These are phyloP conservation scores for Chloroceryle aenea DNA, from an alignment of 2,113 vertebrate genomes.

Conservation along the genomic window DNA sequence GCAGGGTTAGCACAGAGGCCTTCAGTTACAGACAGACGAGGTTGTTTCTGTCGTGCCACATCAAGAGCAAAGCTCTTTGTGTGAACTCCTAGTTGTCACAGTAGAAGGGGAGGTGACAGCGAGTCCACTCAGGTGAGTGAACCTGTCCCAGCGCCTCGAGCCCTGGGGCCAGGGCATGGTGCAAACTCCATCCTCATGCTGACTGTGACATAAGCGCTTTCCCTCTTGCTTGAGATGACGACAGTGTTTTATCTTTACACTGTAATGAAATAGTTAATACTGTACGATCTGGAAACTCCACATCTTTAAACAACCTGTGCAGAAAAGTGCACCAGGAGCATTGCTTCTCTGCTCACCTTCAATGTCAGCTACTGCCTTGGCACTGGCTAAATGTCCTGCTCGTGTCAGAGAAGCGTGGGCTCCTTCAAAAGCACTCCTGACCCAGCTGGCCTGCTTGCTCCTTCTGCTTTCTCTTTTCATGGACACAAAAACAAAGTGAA, in stretches of 20 bases:
- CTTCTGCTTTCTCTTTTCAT: neutral
- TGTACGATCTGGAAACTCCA: neutral
- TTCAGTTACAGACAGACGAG: neutral
- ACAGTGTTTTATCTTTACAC: neutral
- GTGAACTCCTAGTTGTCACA: neutral
- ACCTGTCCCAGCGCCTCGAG: neutral
- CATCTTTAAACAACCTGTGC: rapidly evolving
- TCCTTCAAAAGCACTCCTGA: neutral
- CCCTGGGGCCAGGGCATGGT: neutral
- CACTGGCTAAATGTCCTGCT: neutral
- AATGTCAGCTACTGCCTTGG: neutral
- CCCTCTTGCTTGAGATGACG: neutral
- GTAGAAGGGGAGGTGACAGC: neutral
- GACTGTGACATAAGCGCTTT: neutral
- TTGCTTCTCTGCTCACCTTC: neutral
- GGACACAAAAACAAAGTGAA: neutral
- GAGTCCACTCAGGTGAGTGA: neutral
- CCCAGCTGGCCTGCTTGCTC: neutral
- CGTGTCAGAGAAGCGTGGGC: neutral
- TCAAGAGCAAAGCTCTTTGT: neutral
- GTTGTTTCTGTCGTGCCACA: neutral
- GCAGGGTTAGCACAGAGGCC: neutral
- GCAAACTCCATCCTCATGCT: neutral
- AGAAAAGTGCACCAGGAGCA: rapidly evolving
- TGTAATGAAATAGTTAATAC: neutral